Base-by-base conservation (phyloP, 2,797 vertebrate species). In the Pagetopsis macropterus region DNA sequence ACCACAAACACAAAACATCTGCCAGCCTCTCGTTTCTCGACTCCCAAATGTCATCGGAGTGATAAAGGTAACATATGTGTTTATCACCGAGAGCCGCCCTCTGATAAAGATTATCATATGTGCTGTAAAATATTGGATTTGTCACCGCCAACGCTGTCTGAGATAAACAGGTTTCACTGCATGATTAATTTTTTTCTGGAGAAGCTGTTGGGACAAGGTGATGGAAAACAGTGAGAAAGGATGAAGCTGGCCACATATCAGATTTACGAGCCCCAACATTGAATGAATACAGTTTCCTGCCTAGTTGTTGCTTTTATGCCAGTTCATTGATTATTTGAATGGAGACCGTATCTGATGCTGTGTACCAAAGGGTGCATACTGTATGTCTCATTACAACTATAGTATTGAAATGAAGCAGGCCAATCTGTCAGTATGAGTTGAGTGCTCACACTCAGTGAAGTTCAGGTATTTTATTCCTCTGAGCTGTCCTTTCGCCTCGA, bases 101-200 rank as follows among this genome's bases (percentile, higher is more conserved):
- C 67, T 44, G 70, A 79, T 71, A 44, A 52, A 71, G 48, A 76
- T 49, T 5, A 65, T 65, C 70, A 71, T 72, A 76, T 81, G 87
- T 63, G 80, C 65, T 66, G 65, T 37, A 78, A 78, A 81, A 69
- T 55, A 57, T 55, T 64, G 73, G 62, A 72, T 63, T 69, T 77
- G 59, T 86, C 76, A 65, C 65, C 41, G 63, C 75, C 81, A 84
- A 85, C 79, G 58, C 63, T 13, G 68, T 76, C 3, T 14, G 19
- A 75, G 58, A 74, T 44, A 83, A 87, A 54, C 78, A 74, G 78
- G 66, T 81, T 79, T 80, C 72, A 51, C 55, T 2, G n/a, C 57
- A 51, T 83, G 87, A 90, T 62, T 90, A 84, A 88, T 82, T 63
- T 41, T 57, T 52, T 46, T 72, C 78, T 37, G 65, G 81, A 80